These are phyloP conservation scores for Apomyelois bistriatella DNA, from an alignment of 2,888 invertebrate genomes.

Conservation along the genomic window DNA sequence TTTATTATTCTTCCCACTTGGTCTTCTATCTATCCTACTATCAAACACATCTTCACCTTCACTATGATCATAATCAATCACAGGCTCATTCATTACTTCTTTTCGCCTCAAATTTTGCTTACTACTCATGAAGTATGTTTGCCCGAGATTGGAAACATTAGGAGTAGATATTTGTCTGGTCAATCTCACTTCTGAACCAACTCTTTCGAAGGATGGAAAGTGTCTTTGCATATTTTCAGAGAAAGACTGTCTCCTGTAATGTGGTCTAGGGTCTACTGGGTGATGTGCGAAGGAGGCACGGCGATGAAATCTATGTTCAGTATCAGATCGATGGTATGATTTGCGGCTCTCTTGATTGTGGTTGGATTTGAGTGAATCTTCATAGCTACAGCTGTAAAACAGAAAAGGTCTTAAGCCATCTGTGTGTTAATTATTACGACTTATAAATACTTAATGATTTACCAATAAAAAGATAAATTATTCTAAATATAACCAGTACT, in stretches of 20 bases:
- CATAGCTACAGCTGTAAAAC: slow-evolving; percentile 85
- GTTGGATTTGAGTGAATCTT: slow-evolving; percentile 88
- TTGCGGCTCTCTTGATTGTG: slow-evolving; percentile 62
- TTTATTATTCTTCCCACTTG: slow-evolving; percentile 46
- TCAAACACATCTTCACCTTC: slow-evolving; percentile 72
- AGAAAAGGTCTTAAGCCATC: background rate
- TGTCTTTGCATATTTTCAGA: slow-evolving; percentile 67
- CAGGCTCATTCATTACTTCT: slow-evolving; percentile 62
- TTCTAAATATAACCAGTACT: no score
- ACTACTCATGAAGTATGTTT: slow-evolving; percentile 57
- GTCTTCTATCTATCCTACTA: slow-evolving; percentile 54
- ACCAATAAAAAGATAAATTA: no score
- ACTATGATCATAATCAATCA: slow-evolving; percentile 73
- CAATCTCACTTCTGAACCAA: slow-evolving; percentile 43
- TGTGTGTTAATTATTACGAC: background rate
- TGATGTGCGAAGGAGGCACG: slow-evolving; percentile 67
- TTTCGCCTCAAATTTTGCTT: slow-evolving; percentile 55
- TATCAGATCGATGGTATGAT: slow-evolving; percentile 37
- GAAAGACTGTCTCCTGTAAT: slow-evolving; percentile 62
- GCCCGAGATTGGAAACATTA: slow-evolving; percentile 52
- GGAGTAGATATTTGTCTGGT: slow-evolving; percentile 62
- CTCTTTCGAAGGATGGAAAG: slow-evolving; percentile 57
- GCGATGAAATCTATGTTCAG: slow-evolving; percentile 50
- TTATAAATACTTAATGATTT: no score
- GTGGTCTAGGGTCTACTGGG: slow-evolving; percentile 50